Evolutionary conservation across 2,888 invertebrate genomes (phyloP).

Genomic region (Phymatocera aterrima): DNA sequence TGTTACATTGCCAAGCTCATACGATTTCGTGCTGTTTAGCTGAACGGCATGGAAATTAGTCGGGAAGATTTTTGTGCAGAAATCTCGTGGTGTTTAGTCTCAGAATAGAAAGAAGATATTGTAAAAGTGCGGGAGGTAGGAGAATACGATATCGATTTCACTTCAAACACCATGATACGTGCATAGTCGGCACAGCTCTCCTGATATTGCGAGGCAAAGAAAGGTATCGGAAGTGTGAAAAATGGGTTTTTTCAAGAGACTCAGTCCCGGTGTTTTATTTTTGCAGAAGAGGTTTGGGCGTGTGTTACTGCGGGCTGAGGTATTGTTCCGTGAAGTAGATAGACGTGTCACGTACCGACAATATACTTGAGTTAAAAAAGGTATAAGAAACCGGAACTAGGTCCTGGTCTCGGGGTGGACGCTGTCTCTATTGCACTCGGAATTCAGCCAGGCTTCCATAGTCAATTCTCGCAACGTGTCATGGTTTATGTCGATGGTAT

Average conservation of each 20-base stretch:
- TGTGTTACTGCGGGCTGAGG: not conserved
- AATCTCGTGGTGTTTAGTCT: not conserved
- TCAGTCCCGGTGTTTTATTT: not conserved
- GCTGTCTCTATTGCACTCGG: not conserved
- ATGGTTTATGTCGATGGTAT: constrained; percentile 36
- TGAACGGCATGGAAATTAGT: no score
- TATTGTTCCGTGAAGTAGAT: not conserved
- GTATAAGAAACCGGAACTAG: constrained; percentile 34
- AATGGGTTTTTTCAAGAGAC: constrained; percentile 4
- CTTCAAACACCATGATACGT: not conserved
- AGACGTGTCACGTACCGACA: not conserved
- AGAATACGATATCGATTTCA: not conserved
- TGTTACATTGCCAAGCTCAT: no score
- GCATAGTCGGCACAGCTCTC: not conserved
- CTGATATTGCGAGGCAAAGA: not conserved
- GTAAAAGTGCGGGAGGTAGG: not conserved
- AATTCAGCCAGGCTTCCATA: constrained; percentile 6
- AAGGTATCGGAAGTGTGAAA: not conserved
- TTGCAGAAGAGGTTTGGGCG: not conserved
- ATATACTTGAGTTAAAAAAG: not conserved
- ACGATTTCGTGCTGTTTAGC: no score
- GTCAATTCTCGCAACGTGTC: constrained; percentile 36
- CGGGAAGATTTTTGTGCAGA: no score
- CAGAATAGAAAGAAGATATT: not conserved
- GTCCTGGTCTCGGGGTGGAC: not conserved